Percentiles rank a stretch among this genome's conserved stretches.
phyloP scores from a whole-genome alignment of 1,140 invertebrate genomes.

The Oryzaephilus surinamensis region DNA sequence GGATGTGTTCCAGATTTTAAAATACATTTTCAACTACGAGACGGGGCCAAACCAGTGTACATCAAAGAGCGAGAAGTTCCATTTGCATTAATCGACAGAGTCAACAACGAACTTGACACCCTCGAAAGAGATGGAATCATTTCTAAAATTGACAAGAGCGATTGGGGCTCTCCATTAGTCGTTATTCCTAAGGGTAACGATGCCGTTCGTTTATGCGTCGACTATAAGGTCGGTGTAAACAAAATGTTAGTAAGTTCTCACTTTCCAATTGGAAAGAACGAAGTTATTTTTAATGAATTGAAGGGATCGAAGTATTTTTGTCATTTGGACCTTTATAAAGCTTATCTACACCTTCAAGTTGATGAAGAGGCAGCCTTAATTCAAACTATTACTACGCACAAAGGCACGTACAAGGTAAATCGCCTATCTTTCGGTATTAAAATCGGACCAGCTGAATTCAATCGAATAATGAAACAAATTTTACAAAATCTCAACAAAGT shows the following conservation, averaged over 20 bases:
- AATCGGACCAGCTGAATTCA: slow-evolving; percentile 22
- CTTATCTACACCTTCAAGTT: slow-evolving; percentile 25
- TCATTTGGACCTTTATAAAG: slow-evolving; percentile 23
- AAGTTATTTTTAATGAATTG: slow-evolving; percentile 11
- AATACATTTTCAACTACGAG: slow-evolving; percentile 7
- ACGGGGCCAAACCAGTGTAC: slow-evolving; percentile 10
- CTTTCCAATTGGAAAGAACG: slow-evolving; percentile 7
- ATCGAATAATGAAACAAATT: slow-evolving; percentile 26
- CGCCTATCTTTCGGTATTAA: slow-evolving; percentile 27
- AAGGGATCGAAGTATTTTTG: slow-evolving; percentile 20
- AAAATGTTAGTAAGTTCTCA: slow-evolving; percentile 3
- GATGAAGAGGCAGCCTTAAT: slow-evolving; percentile 22
- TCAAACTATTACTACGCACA: slow-evolving; percentile 28
- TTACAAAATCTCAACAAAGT: slow-evolving; percentile 4
- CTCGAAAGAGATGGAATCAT: slow-evolving; percentile 22
- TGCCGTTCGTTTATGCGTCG: slow-evolving; percentile 12
- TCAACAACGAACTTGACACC: slow-evolving; percentile 21
- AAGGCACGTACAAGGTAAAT: slow-evolving; percentile 24
- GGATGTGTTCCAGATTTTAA: too few species aligned
- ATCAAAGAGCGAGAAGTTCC: slow-evolving; percentile 10
- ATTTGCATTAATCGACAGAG: slow-evolving; percentile 26
- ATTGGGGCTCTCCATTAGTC: slow-evolving; percentile 38
- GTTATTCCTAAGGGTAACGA: slow-evolving; percentile 34
- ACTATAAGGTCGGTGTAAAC: slow-evolving; percentile 5
- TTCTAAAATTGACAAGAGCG: slow-evolving; percentile 18